Percentiles rank a stretch among this genome's conserved stretches.
Conservation (phyloP, 2,113 vertebrate genomes). For the Paralichthys olivaceus region DNA sequence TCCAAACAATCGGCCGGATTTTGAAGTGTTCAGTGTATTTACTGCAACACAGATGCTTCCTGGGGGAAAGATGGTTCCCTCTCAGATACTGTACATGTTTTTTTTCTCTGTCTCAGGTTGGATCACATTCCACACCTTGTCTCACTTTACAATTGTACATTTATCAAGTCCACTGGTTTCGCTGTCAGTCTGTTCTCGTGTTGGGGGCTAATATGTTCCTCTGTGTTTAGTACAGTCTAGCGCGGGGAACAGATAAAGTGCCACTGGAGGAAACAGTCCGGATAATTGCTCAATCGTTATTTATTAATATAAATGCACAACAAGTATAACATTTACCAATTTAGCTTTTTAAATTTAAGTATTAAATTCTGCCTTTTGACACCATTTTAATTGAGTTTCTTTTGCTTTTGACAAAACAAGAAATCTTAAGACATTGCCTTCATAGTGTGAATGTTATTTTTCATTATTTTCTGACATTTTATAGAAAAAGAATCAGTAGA, state of each 20-base stretch:
- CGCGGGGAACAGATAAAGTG: neutral
- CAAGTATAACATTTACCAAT: too few species aligned
- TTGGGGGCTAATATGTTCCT: neutral
- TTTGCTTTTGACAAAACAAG: too few species aligned
- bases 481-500: neutral
- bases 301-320: too few species aligned
- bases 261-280: too few species aligned
- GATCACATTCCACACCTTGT: conserved; percentile 59
- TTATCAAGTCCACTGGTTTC: conserved; percentile 59
- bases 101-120: conserved; percentile 5
- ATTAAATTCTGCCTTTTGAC: too few species aligned
- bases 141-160: conserved; percentile 67
- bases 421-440: too few species aligned
- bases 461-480: neutral
- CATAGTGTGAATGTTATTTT: neutral
- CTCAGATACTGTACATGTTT: conserved; percentile 3
- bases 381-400: too few species aligned
- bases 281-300: too few species aligned
- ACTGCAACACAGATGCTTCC: conserved; percentile 5
- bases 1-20: neutral
- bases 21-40: conserved; percentile 15
- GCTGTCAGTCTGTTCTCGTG: neutral
- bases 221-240: neutral
- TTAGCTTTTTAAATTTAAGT: too few species aligned
- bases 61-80: conserved; percentile 28